Evolutionary conservation across 2,797 vertebrate species (phyloP), one percentile per base, ranked within the genome.

Genomic region (Galago senegalensis): DNA sequence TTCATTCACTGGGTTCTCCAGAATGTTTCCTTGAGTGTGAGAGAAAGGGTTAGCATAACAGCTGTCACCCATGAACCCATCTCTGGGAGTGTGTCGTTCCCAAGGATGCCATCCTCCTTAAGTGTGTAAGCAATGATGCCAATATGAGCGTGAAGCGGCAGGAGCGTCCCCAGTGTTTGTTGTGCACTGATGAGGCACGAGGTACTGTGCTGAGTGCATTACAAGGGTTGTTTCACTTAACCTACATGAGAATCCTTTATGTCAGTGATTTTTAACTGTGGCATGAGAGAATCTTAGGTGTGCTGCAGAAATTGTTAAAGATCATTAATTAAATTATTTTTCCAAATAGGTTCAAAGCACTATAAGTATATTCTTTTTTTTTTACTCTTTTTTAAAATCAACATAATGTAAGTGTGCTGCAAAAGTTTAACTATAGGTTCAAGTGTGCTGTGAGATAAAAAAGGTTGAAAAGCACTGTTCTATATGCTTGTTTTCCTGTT

Each of bases 11-110:
- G 72, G 25, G 80, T 79, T 96, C 94, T 89, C 86, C 5, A 75
- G 67, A 49, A 87, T 96, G 94, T 92, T 96, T 97, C 96, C 25
- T 46, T 56, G 34, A 95, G 83, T 90, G 79, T n/a, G 76, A 96
- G 83, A 90, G 65, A 93, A 92, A 58, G n/a, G 37, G 29, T n/a
- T 87, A 83, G 49, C 60, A 76, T 77, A 91, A 91, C 3, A 87
- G 91, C 37, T 40, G 21, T 60, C 1, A 8, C 67, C 87, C 49
- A 92, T 0, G 0, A 29, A 82, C 29, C 16, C 27, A 43, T 87
- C 70, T 69, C 56, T n/a, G 29, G 34, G 31, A 81, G 25, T 69
- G 58, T 77, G 23, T n/a, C 87, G 46, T 95, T 91, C 34, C 37
- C 61, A 87, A 95, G 80, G 46, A 91, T 93, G 86, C 56, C 40